phyloP scores from a whole-genome alignment of 2,888 invertebrate genomes.

The Nemapogon koenigi region DNA sequence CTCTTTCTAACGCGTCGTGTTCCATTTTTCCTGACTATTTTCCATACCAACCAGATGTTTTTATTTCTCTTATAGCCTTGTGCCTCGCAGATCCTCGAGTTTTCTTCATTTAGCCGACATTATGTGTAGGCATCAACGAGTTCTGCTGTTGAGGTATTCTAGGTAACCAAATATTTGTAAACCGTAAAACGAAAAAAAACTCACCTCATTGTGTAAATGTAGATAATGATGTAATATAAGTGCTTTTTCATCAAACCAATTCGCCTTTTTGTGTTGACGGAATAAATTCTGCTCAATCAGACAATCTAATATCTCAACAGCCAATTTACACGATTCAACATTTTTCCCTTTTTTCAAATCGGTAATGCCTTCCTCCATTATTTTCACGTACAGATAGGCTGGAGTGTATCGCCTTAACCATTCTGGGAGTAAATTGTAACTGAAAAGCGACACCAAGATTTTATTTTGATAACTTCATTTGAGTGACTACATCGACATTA shows the following conservation, averaged over 20 bases:
- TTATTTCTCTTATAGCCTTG: too few relatives aligned
- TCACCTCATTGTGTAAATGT: conserved; percentile 30
- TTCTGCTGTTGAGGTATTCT: too few relatives aligned
- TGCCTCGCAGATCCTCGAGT: too few relatives aligned
- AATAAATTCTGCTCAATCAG: conserved; percentile 57
- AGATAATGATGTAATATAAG: conserved; percentile 61
- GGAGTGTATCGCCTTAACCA: conserved; percentile 68
- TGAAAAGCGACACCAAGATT: conserved; percentile 22
- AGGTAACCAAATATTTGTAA: too few relatives aligned
- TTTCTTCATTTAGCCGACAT: too few relatives aligned
- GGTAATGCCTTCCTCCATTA: conserved; percentile 38
- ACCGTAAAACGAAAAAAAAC: conserved; percentile 6
- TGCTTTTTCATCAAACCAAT: conserved; percentile 68
- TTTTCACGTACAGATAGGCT: conserved; percentile 42
- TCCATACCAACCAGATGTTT: too few relatives aligned
- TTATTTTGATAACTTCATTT: too few relatives aligned
- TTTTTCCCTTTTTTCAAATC: conserved; percentile 38
- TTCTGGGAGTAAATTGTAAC: conserved; percentile 39
- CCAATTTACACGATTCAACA: conserved; percentile 28
- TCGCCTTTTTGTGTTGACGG: conserved; percentile 45
- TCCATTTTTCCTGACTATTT: too few relatives aligned
- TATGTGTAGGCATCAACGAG: too few relatives aligned
- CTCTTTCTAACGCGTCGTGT: too few relatives aligned
- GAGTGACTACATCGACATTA: too few relatives aligned
- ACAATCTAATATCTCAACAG: conserved; percentile 52